These are phyloP conservation scores for Malacoctenus gilli DNA, from an alignment of 2,797 vertebrate genomes.

Conservation along the genomic window DNA sequence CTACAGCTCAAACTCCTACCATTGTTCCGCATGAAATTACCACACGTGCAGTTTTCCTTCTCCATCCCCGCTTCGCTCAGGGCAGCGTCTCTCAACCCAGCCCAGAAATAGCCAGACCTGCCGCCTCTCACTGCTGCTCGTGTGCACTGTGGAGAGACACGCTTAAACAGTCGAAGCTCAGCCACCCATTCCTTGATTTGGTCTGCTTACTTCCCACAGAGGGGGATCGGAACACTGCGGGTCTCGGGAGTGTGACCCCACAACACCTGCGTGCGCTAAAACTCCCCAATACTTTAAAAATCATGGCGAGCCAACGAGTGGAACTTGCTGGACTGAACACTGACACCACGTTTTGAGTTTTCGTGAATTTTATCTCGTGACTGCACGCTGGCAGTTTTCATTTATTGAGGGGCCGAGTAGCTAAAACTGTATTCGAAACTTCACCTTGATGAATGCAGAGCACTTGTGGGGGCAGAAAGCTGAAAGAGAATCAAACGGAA, in stretches of 20 bases:
- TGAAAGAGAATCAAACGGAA: slow-evolving; percentile 53
- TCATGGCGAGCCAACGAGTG: slow-evolving; percentile 6
- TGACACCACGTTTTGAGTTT: slow-evolving; percentile 14
- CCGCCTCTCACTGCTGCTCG: slow-evolving; percentile 46
- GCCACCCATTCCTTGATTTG: slow-evolving; percentile 41
- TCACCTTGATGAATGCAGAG: slow-evolving; percentile 52
- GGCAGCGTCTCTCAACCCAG: slow-evolving; percentile 35
- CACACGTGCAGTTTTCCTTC: no score
- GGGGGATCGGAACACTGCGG: slow-evolving; percentile 19
- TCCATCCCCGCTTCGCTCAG: slow-evolving; percentile 29
- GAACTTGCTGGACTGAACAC: slow-evolving; percentile 4
- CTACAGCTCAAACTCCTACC: slow-evolving; percentile 36
- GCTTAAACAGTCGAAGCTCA: slow-evolving; percentile 44
- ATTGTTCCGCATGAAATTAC: slow-evolving; percentile 39
- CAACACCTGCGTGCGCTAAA: slow-evolving; percentile 8
- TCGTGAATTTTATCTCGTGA: slow-evolving; percentile 1
- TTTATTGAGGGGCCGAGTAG: slow-evolving; percentile 3
- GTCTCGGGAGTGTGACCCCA: slow-evolving; percentile 1
- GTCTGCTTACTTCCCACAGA: slow-evolving; percentile 33
- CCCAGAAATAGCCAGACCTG: slow-evolving; percentile 59
- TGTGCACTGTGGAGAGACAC: slow-evolving; percentile 30
- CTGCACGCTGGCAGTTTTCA: background rate
- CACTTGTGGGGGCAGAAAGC: slow-evolving; percentile 43
- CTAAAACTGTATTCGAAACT: slow-evolving; percentile 14
- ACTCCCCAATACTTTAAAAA: slow-evolving; percentile 8